Evolutionary conservation across 1,140 invertebrate genomes (phyloP), one percentile per base, ranked within the genome.

Genomic region (Pseudomyrmex dendroicus): DNA sequence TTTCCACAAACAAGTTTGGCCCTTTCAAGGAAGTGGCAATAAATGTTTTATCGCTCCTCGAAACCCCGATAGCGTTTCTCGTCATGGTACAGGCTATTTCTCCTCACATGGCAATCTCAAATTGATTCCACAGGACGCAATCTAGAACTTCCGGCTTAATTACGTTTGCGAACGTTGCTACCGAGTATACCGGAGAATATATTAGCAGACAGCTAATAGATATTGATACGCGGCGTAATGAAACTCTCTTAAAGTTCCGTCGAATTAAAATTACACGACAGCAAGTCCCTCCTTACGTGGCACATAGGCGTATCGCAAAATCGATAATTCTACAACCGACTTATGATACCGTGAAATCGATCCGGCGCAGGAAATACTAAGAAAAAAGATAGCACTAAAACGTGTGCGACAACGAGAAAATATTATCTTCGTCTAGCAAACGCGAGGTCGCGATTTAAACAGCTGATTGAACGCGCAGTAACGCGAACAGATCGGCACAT

Each of bases 241-340:
- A 35, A 5, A 35, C 35, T 35, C 2, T 50, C 22, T 72, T 15
- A 17, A 12, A 64, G 73, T 67, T 68, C 13, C 15, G 66, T 44
- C 17, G 8, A 20, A 76, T 76, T 76, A 76, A 77, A 54, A 44
- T 77, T 66, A 52, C 52, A 77, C 54, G 13, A 35, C 8, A 17
- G 25, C 9, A 25, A 9, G 46, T 15, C 17, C 61, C 44, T 77
- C 17, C 2, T 57, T 25, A 25, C 35, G 3, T 35, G 5, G 0
- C 25, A 44, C 22, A 13, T n/a, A 7, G 22, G 35, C 5, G 4
- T 57, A 25, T 68, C 15, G 3, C 48, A 25, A 78, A 78, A 57
- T 78, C 35, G 20, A 77, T 56, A 17, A 0, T 56, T 54, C 48
- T 56, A 56, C 22, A 52, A 15, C 13, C 20, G 10, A 68, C 17